Percentiles rank a stretch among this genome's conserved stretches.
These are phyloP conservation scores for Catharus minimus DNA, from an alignment of 2,113 vertebrate species.

Conservation along the genomic window DNA sequence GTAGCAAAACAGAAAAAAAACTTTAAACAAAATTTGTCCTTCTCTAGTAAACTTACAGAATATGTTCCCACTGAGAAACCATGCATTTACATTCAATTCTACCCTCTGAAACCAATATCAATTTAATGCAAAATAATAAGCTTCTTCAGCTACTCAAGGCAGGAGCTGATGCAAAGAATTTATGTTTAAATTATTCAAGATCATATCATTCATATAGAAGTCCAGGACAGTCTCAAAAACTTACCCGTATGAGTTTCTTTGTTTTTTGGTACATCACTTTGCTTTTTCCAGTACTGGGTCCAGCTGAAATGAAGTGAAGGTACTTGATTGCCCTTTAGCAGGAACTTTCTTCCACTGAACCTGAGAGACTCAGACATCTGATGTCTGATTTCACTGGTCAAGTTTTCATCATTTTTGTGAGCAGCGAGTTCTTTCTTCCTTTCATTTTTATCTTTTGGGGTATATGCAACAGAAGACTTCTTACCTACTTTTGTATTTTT, in stretches of 20 bases:
- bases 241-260: conserved; percentile 96
- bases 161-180: background rate
- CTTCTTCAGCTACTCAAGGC: background rate
- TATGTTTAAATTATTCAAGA: background rate
- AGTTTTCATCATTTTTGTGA: conserved; percentile 50
- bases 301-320: conserved; percentile 72
- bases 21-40: background rate
- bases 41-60: background rate
- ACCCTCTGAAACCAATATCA: background rate
- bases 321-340: conserved; percentile 73
- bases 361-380: conserved; percentile 60
- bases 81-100: background rate
- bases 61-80: background rate
- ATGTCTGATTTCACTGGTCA: conserved; percentile 50
- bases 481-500: conserved; percentile 58
- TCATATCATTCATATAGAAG: background rate
- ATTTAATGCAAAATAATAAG: background rate
- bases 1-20: background rate
- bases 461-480: conserved; percentile 45
- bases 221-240: background rate
- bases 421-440: conserved; percentile 59
- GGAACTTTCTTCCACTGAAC: conserved; percentile 68
- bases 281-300: conserved; percentile 78
- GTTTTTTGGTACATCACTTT: conserved; percentile 84
- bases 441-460: conserved; percentile 73